Evolutionary conservation across 2,797 vertebrate genomes (phyloP).

Genomic region (Pelobates cultripes): DNA sequence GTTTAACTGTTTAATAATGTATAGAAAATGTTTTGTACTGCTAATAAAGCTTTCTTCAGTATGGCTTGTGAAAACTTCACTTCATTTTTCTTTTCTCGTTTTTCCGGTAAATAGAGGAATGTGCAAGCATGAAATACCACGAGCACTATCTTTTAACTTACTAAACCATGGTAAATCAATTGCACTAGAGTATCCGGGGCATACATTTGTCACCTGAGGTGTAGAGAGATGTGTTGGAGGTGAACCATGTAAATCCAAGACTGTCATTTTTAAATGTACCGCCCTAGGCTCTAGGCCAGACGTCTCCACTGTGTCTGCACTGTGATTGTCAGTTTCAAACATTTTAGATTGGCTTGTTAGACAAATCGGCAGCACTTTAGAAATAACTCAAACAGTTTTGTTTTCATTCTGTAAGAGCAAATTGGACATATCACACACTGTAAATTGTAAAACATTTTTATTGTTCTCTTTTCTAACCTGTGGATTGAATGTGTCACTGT

Average conservation of each 20-base stretch:
- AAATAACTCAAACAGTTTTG: slow-evolving; percentile 33
- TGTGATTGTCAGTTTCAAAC: slow-evolving; percentile 10
- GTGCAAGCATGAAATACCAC: background rate
- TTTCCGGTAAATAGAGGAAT: no score
- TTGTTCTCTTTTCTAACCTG: slow-evolving; percentile 19
- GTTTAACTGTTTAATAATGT: no score
- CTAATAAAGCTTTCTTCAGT: no score
- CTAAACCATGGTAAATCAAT: background rate
- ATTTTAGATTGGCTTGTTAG: slow-evolving; percentile 2
- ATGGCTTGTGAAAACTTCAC: no score
- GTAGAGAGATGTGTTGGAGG: slow-evolving; percentile 5
- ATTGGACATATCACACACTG: slow-evolving; percentile 22
- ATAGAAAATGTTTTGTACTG: no score
- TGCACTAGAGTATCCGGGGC: background rate
- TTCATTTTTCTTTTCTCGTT: no score
- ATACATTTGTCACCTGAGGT: slow-evolving; percentile 17
- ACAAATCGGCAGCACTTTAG: slow-evolving; percentile 12
- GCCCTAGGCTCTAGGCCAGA: slow-evolving; percentile 1
- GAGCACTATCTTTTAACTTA: background rate
- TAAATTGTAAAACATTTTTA: slow-evolving; percentile 24
- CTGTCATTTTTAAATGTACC: slow-evolving; percentile 17
- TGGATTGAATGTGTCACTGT: slow-evolving; percentile 37
- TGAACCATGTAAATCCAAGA: slow-evolving; percentile 4
- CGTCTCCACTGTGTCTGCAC: background rate
- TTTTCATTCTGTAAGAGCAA: slow-evolving; percentile 19